These are phyloP conservation scores for Hydroisotoma schaefferi DNA, from an alignment of 2,888 invertebrate genomes.

Conservation along the genomic window DNA sequence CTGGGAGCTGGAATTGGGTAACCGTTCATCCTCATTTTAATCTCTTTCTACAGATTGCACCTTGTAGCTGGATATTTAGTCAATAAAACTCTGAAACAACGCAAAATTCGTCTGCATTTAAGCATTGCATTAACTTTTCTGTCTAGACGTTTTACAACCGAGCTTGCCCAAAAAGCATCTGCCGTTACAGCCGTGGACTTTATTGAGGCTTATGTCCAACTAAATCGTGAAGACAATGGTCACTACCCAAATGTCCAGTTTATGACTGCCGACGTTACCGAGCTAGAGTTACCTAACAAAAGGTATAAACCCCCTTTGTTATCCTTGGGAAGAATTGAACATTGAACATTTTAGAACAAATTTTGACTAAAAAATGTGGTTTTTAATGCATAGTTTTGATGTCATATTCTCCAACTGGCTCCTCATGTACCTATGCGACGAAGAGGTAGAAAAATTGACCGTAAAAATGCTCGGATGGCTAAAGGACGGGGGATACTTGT, in stretches of 20 bases:
- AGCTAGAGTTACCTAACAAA: constrained; percentile 52
- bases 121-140: constrained; percentile 4
- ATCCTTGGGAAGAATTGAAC: background rate
- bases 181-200: constrained; percentile 57
- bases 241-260: constrained; percentile 54
- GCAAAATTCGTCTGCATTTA: background rate
- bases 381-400: constrained; percentile 52
- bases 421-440: constrained; percentile 58
- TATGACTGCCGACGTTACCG: constrained; percentile 56
- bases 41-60: too few relatives aligned
- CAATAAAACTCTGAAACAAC: background rate
- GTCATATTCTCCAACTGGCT: constrained; percentile 60
- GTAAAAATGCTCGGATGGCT: constrained; percentile 55
- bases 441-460: constrained; percentile 54
- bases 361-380: background rate
- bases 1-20: constrained; percentile 59
- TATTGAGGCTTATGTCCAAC: constrained; percentile 56
- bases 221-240: constrained; percentile 54
- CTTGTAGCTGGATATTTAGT: too few relatives aligned
- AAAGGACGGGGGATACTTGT: constrained; percentile 55
- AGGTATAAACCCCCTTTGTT: constrained; percentile 22
- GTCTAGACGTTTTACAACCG: constrained; percentile 56
- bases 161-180: constrained; percentile 54
- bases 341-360: background rate
- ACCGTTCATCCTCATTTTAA: constrained; percentile 6